phyloP scores from a whole-genome alignment of 2,888 invertebrate species.

The Epicampocera succincta region DNA sequence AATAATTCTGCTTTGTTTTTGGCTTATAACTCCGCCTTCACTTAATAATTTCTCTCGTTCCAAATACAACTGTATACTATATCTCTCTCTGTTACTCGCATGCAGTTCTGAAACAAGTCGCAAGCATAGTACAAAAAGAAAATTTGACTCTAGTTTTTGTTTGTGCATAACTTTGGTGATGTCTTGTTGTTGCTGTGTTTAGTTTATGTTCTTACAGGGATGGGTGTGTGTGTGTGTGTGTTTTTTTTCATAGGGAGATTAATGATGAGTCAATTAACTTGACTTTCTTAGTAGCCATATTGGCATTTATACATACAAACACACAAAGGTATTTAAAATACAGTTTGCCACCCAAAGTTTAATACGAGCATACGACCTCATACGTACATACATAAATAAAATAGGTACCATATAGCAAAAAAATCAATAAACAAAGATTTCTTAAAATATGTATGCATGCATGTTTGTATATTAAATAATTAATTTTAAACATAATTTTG shows the following conservation, averaged over 20 bases:
- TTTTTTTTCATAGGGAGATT: constrained; percentile 71
- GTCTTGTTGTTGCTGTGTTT: constrained; percentile 13
- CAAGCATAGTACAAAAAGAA: background rate
- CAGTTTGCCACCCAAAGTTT: constrained; percentile 27
- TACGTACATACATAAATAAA: background rate
- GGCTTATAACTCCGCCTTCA: constrained; percentile 46
- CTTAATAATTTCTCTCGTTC: constrained; percentile 24
- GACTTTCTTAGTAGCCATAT: constrained; percentile 78
- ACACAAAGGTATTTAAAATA: background rate
- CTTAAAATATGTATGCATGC: constrained; percentile 5
- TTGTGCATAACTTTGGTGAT: background rate
- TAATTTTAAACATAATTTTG: constrained; percentile 44
- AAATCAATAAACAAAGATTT: constrained; percentile 28
- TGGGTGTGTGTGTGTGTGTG: constrained; percentile 35
- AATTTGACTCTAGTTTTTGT: constrained; percentile 3
- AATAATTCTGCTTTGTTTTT: constrained; percentile 39
- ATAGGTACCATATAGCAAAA: no score
- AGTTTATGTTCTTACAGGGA: background rate
- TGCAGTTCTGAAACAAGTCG: background rate
- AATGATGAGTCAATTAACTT: constrained; percentile 81
- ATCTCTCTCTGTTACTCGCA: constrained; percentile 29
- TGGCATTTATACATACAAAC: constrained; percentile 73
- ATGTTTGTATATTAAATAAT: no score
- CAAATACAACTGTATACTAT: background rate
- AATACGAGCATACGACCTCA: no score